These are phyloP conservation scores for Sebastes goodei DNA, from an alignment of 2,797 vertebrate genomes.

Conservation along the genomic window DNA sequence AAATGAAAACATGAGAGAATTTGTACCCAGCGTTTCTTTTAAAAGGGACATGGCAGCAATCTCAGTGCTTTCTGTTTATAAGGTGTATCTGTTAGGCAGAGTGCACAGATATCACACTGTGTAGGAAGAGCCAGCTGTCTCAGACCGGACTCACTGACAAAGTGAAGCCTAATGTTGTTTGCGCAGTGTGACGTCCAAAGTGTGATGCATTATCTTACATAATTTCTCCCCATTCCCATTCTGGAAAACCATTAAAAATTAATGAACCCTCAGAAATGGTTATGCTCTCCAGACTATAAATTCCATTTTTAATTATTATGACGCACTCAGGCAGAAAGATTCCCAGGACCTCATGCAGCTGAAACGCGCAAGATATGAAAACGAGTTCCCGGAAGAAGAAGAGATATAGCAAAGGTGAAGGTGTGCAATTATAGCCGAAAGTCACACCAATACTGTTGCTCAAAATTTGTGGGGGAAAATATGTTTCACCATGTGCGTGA, in stretches of 20 bases:
- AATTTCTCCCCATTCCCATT: constrained; percentile 37
- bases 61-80: neutral
- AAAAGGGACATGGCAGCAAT: neutral
- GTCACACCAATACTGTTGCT: neutral
- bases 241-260: constrained; percentile 62
- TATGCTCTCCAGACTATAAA: constrained; percentile 54
- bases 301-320: constrained; percentile 71
- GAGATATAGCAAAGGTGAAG: constrained; percentile 35
- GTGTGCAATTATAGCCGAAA: constrained; percentile 9
- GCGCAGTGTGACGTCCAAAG: constrained; percentile 14
- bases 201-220: constrained; percentile 50
- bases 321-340: constrained; percentile 52
- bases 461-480: no score
- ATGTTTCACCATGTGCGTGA: neutral
- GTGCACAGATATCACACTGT: neutral
- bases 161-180: constrained; percentile 27
- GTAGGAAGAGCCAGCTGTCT: neutral
- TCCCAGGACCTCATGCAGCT: constrained; percentile 20
- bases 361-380: constrained; percentile 30
- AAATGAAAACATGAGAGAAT: constrained; percentile 39
- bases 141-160: neutral
- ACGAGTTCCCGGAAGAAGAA: constrained; percentile 9
- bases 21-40: constrained; percentile 1
- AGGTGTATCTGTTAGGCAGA: neutral
- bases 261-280: constrained; percentile 56